Percentiles rank a stretch among this genome's conserved stretches.
These are phyloP conservation scores for Orthosia gracilis DNA, from an alignment of 2,888 invertebrate genomes.

Conservation along the genomic window DNA sequence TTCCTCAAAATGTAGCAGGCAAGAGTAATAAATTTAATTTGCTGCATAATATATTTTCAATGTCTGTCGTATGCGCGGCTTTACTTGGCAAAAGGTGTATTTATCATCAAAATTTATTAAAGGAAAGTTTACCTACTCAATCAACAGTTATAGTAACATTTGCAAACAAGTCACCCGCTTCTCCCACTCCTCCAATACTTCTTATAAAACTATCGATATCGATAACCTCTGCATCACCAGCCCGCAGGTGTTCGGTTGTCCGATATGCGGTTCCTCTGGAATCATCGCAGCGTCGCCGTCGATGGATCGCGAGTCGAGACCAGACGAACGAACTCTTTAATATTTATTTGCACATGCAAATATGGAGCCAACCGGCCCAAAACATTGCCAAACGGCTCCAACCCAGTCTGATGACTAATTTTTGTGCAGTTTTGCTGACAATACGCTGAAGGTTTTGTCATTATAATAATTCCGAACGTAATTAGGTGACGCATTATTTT, in stretches of 20 bases:
- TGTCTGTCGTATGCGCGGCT: background rate
- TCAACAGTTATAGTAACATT: background rate
- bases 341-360: slow-evolving; percentile 88
- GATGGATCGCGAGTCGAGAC: slow-evolving; percentile 65
- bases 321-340: slow-evolving; percentile 75
- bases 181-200: background rate
- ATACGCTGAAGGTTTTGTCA: slow-evolving; percentile 29
- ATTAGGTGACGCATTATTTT: slow-evolving; percentile 29
- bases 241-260: slow-evolving; percentile 76
- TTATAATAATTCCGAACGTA: slow-evolving; percentile 17
- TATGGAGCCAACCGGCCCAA: slow-evolving; percentile 68
- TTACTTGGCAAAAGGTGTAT: background rate
- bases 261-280: slow-evolving; percentile 74
- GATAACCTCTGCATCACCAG: slow-evolving; percentile 70
- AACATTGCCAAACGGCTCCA: slow-evolving; percentile 40
- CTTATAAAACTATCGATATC: slow-evolving; percentile 68
- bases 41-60: background rate
- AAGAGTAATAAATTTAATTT: background rate
- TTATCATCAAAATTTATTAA: background rate
- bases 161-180: background rate
- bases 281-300: slow-evolving; percentile 63
- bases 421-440: slow-evolving; percentile 37
- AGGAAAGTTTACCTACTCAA: background rate
- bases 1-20: slow-evolving; percentile 5
- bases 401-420: slow-evolving; percentile 48